phyloP scores from a whole-genome alignment of 2,888 invertebrate genomes.

The Hipparchia semele region DNA sequence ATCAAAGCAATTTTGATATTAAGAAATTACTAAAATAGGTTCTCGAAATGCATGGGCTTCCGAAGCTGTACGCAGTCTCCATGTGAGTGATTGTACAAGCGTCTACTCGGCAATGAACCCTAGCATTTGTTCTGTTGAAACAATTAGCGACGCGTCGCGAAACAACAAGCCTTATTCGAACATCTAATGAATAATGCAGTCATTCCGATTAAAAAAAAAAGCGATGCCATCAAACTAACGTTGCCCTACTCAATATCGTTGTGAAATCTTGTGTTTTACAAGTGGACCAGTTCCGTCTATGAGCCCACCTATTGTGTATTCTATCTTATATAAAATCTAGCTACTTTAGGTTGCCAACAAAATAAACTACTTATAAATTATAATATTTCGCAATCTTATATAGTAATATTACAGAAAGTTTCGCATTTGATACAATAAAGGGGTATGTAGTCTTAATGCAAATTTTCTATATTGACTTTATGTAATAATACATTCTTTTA shows the following conservation, averaged over 20 bases:
- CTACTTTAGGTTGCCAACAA: not conserved
- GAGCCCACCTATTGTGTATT: too few species aligned
- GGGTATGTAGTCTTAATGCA: too few species aligned
- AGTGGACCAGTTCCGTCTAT: not conserved
- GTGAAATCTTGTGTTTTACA: not conserved
- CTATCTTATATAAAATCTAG: not conserved
- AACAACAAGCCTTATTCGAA: slow-evolving; percentile 48
- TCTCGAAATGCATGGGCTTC: not conserved
- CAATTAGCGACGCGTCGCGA: slow-evolving; percentile 72
- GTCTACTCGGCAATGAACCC: slow-evolving; percentile 74
- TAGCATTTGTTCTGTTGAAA: slow-evolving; percentile 76
- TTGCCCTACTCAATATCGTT: slow-evolving; percentile 6
- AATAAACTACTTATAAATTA: not conserved
- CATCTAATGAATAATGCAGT: slow-evolving; percentile 32
- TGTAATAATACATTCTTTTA: too few species aligned
- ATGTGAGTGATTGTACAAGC: slow-evolving; percentile 20
- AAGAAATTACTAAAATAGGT: slow-evolving; percentile 7
- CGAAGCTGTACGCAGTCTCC: slow-evolving; percentile 10
- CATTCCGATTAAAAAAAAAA: slow-evolving; percentile 3
- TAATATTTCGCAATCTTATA: not conserved
- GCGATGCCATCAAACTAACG: slow-evolving; percentile 12
- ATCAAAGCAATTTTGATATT: slow-evolving; percentile 15
- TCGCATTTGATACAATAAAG: too few species aligned
- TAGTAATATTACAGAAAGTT: too few species aligned
- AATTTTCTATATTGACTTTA: too few species aligned